Evolutionary conservation across 2,888 invertebrate species (phyloP).

Genomic region (Cynaeus angustus): DNA sequence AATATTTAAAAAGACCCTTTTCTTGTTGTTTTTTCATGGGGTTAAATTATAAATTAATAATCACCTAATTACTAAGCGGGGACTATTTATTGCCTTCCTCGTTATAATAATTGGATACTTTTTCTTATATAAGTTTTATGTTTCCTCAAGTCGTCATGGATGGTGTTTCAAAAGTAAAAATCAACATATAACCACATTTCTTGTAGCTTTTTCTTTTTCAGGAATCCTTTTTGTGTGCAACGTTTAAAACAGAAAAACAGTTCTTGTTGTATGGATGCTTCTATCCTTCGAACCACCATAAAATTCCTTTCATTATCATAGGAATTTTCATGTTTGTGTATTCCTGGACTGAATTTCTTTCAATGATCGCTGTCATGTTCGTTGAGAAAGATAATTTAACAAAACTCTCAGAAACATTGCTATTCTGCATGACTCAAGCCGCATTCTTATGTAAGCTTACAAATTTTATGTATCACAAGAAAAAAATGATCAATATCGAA

Average conservation of each 20-base stretch:
- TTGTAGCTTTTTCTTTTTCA: constrained; percentile 12
- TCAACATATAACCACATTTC: neutral
- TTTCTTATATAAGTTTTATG: neutral
- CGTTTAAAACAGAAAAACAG: constrained; percentile 29
- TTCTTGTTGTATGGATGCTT: constrained; percentile 27
- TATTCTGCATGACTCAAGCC: constrained; percentile 54
- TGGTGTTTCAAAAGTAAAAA: constrained; percentile 4
- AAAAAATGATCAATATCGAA: constrained; percentile 48
- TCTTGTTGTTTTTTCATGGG: neutral
- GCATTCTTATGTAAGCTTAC: constrained; percentile 53
- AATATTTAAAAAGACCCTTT: neutral
- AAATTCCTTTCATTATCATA: neutral
- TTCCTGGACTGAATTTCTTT: constrained; percentile 43
- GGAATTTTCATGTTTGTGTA: constrained; percentile 39
- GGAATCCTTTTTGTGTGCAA: constrained; percentile 1
- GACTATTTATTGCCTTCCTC: no score
- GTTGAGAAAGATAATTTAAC: constrained; percentile 48
- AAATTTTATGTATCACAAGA: constrained; percentile 50
- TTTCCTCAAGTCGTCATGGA: constrained; percentile 4
- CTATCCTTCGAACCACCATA: constrained; percentile 16
- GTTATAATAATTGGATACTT: neutral
- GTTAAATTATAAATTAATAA: neutral
- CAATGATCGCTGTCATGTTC: constrained; percentile 49
- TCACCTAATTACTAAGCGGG: neutral
- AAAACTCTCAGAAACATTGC: constrained; percentile 52